Base-by-base conservation (phyloP, 2,888 invertebrate species). In the Biston stratarius region DNA sequence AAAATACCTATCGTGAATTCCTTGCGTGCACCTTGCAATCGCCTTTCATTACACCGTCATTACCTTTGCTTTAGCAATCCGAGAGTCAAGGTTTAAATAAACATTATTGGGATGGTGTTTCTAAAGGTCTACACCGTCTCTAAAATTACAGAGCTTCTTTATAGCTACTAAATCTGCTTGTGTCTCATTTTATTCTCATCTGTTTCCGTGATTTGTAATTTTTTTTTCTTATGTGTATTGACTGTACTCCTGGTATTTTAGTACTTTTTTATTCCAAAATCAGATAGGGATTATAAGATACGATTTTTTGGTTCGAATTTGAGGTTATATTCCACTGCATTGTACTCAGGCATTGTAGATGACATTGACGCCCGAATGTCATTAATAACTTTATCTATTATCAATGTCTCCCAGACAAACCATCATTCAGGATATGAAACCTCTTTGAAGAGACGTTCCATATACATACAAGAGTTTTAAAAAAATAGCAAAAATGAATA, bases 1-100 rank as follows among this genome's bases (percentile, higher is more conserved):
- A 78, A 78, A 74, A 71, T 70, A n/a, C n/a, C n/a, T n/a, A 77
- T 79, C 79, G 75, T 80, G 78, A 78, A 80, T 64, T 63, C 59
- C 61, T 71, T 75, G 72, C 75, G 72, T 76, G 75, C 69, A 65
- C 58, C 49, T 52, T 71, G 69, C 72, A 49, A n/a, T 10, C n/a
- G 72, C 70, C 49, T 74, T 72, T 74, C 79, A 81, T 83, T 78
- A 77, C 75, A 74, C 60, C 65, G 52, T 73, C 71, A 77, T 78
- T 76, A 74, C 60, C 59, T 69, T 61, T 64, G 69, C 66, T 64
- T 55, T 69, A 47, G 45, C 40, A 49, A 47, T 48, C 47, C 36
- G 40, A 53, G 53, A 53, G 34, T 47, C 48, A 38, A 49, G n/a
- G 49, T 40, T n/a, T 38, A n/a, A 44, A 44, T 49, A 24, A 42